phyloP scores from a whole-genome alignment of 2,888 invertebrate species.

The Acrocyrtus sp. region DNA sequence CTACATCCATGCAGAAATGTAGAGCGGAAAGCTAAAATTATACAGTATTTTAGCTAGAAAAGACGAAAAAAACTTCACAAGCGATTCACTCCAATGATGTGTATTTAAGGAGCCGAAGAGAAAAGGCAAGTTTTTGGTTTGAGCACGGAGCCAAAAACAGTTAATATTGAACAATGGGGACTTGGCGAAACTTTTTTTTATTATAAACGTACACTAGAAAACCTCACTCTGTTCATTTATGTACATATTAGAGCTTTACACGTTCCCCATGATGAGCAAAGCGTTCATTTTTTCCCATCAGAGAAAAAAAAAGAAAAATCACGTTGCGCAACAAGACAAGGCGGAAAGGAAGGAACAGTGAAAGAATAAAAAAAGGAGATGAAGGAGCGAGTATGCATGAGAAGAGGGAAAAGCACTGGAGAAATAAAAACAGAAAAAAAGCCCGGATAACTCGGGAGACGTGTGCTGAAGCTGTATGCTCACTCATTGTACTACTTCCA shows the following conservation, averaged over 20 bases:
- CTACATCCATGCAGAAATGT: too few species aligned
- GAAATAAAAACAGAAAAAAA: background rate
- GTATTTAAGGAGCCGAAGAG: background rate
- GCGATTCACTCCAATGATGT: background rate
- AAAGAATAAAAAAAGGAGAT: background rate
- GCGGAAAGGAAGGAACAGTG: background rate
- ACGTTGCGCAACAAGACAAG: conserved; percentile 39
- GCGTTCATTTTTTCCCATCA: conserved; percentile 8
- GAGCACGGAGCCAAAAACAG: conserved; percentile 13
- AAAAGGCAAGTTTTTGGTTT: background rate
- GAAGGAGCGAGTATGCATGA: background rate
- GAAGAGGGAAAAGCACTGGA: conserved; percentile 3
- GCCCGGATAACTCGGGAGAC: background rate
- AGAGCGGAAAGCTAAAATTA: background rate
- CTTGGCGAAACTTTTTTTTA: conserved; percentile 24
- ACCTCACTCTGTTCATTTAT: too few species aligned
- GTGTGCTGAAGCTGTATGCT: conserved; percentile 1
- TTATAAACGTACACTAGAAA: conserved; percentile 16
- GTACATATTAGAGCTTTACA: background rate
- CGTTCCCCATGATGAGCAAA: conserved; percentile 3
- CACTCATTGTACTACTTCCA: background rate
- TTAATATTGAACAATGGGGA: conserved; percentile 28
- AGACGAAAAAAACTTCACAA: background rate
- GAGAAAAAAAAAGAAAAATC: conserved; percentile 26
- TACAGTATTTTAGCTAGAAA: background rate